Base-by-base conservation (phyloP, 2,113 vertebrate species). In the Bufo bufo region DNA sequence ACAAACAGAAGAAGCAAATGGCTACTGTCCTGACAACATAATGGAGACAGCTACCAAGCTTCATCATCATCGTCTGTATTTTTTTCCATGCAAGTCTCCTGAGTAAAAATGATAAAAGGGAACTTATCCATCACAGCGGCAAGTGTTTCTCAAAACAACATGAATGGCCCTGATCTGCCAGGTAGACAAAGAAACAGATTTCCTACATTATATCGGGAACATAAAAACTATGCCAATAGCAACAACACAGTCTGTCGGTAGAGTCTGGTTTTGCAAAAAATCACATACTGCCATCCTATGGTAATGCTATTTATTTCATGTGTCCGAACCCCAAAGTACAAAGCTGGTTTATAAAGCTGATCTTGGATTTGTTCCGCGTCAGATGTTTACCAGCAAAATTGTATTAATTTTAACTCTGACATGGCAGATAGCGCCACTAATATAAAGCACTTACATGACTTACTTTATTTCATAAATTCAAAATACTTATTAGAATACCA, bases 241-340 rank as follows among this genome's bases (percentile, higher is more conserved):
- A 66, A 54, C 49, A 52, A 66, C 20, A 65, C 65, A 14, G 63
- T 23, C 61, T 54, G 63, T 66, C 61, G 66, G 82, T 17, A 50
- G 9, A 65, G 74, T 86, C 47, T 78, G 49, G 58, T n/a, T 14
- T n/a, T 56, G 17, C 85, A 80, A 69, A 87, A 50, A 87, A 87
- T 80, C 75, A 87, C n/a, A 81, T 45, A 78, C 77, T 87, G 85
- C 85, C 85, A 87, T 71, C 85, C 77, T 63, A 80, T 87, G 85
- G 85, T 78, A 56, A 71, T 63, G 75, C 43, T 5, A 71, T 77
- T 65, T n/a, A 86, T 52, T 87, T 80, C 75, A 54, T 52, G 19
- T 58, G 12, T 54, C 65, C 47, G n/a, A 82, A 5, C 43, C 59
- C 63, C 0, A 33, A 12, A 71, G 11, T 9, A 54, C 65, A 84